Percentiles rank a stretch among this genome's conserved stretches.
These are phyloP conservation scores for Sitta carolinensis DNA, from an alignment of 2,797 vertebrate genomes.

Conservation along the genomic window DNA sequence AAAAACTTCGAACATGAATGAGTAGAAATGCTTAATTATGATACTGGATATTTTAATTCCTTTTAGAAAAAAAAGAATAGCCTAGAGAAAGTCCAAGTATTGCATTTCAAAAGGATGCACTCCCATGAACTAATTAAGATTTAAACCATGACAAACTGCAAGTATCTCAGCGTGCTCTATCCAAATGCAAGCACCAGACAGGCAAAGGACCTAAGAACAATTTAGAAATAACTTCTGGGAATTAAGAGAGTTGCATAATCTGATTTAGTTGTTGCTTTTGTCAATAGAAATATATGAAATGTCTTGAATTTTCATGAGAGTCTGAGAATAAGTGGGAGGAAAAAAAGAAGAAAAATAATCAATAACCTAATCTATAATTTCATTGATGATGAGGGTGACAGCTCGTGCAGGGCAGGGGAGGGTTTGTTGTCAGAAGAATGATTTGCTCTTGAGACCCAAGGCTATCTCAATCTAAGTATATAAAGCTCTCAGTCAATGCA, in stretches of 20 bases:
- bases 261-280: conserved; percentile 34
- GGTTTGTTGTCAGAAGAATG: neutral
- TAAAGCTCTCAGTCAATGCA: conserved; percentile 29
- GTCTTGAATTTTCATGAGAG: conserved; percentile 7
- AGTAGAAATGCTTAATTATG: conserved; percentile 43
- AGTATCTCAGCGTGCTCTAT: neutral
- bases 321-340: neutral
- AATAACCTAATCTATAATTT: conserved; percentile 26
- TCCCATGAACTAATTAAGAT: conserved; percentile 71
- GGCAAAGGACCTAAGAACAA: conserved; percentile 41
- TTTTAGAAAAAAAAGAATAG: conserved; percentile 64
- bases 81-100: conserved; percentile 62
- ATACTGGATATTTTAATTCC: conserved; percentile 53
- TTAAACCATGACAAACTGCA: conserved; percentile 64
- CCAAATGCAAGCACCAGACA: conserved; percentile 13
- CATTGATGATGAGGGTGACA: neutral
- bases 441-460: neutral
- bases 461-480: neutral
- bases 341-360: conserved; percentile 8
- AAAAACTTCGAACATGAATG: conserved; percentile 21
- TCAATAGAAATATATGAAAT: conserved; percentile 33
- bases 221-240: conserved; percentile 62
- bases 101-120: conserved; percentile 62
- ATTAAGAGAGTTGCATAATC: conserved; percentile 37
- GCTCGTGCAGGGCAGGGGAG: neutral